Evolutionary conservation across 2,113 vertebrate species (phyloP), one percentile per base, ranked within the genome.

Genomic region (Grammomys surdaster): DNA sequence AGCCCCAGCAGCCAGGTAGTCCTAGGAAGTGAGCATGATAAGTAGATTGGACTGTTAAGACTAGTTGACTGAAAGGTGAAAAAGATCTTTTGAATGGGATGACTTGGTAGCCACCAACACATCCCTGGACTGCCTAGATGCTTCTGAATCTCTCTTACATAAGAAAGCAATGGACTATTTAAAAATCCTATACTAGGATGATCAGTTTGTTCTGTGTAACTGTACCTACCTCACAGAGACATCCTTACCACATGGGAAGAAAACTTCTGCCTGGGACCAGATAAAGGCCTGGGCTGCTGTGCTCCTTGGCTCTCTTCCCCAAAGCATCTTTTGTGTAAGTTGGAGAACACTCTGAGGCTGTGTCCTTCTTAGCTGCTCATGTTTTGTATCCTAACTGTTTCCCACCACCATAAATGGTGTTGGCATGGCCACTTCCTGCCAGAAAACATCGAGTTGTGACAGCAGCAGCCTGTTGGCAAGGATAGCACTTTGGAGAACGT

Each of bases 381-480:
- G 58, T 81, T 91, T 70, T 73, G 43, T 58, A 54, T 86, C 28
- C 31, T 36, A 56, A 24, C n/a, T 54, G 4, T 89, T 76, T 84
- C n/a, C 72, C 58, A 58, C 40, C 43, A 31, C 43, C 75, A 26
- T 80, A n/a, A 20, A 75, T 28, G 24, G 81, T 88, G 14, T 63
- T 91, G 12, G 36, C 63, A 11, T 89, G 28, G 60, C 69, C n/a
- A 28, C 78, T 72, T 96, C 89, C 73, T 93, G 48, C 81, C 69
- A 80, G 70, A 22, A 46, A 51, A 70, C 40, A 40, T 48, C 69
- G 4, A 54, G 31, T 24, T 94, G 60, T 22, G 40, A n/a, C 20
- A 51, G 77, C 70, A 40, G 40, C 80, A 81, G 43, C 60, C 22
- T 43, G 87, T 56, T 93, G 77, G 84, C 54, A 40, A 19, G 33